A percentile compares a stretch with the other conserved stretches of the same genome.
Evolutionary conservation across 2,797 vertebrate genomes (phyloP).

Genomic region (Rhinatrema bivittatum): DNA sequence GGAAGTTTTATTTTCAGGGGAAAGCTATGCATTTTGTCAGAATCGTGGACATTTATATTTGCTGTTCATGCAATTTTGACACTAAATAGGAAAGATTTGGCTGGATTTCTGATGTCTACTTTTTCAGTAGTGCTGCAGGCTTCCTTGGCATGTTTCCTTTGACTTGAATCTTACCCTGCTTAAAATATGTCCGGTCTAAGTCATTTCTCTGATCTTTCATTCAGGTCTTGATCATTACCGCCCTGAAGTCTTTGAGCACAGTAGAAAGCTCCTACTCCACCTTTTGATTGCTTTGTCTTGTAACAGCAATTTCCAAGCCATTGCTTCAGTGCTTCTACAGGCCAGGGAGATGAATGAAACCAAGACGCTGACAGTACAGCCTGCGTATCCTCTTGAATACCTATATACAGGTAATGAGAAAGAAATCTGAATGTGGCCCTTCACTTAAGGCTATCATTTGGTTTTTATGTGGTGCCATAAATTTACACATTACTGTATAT

Average conservation of each 20-base stretch:
- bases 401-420: slow-evolving; percentile 75
- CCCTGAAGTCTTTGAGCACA: slow-evolving; percentile 95
- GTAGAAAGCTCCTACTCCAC: slow-evolving; percentile 89
- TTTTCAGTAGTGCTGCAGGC: slow-evolving; percentile 1
- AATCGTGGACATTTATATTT: slow-evolving; percentile 1
- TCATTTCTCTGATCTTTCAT: slow-evolving; percentile 22
- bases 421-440: no score
- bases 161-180: slow-evolving; percentile 33
- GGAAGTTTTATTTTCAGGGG: not conserved
- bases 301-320: slow-evolving; percentile 90
- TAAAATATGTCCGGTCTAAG: slow-evolving; percentile 22
- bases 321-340: slow-evolving; percentile 89
- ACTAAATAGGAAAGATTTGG: not conserved
- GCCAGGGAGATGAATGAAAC: slow-evolving; percentile 88
- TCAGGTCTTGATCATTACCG: slow-evolving; percentile 95
- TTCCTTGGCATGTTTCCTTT: slow-evolving; percentile 24
- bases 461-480: no score
- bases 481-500: no score
- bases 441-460: no score
- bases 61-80: slow-evolving; percentile 1
- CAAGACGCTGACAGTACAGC: slow-evolving; percentile 88
- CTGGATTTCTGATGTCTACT: slow-evolving; percentile 14
- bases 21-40: slow-evolving; percentile 11
- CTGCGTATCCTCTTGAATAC: slow-evolving; percentile 82
- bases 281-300: slow-evolving; percentile 90